Conservation (phyloP, 1,140 invertebrate genomes). For the Trissolcus basalis region DNA sequence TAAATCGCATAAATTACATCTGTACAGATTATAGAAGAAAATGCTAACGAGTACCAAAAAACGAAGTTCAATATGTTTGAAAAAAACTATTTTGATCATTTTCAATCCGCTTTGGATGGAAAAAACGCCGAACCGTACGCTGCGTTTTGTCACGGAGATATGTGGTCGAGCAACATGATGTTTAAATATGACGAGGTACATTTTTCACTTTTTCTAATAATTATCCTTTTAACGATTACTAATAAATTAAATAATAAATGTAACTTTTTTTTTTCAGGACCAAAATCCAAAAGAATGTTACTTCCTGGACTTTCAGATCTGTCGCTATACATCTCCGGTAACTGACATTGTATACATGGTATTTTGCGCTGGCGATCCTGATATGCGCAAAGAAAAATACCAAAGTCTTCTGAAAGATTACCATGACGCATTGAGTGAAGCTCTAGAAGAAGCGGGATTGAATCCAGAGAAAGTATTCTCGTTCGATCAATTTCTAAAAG, state of each 20-base stretch:
- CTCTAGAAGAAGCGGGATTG: slow-evolving; percentile 60
- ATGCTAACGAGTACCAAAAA: slow-evolving; percentile 29
- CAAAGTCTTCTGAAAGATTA: slow-evolving; percentile 73
- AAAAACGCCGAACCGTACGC: slow-evolving; percentile 58
- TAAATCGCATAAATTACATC: too few relatives aligned
- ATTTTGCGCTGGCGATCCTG: slow-evolving; percentile 73
- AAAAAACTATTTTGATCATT: slow-evolving; percentile 13
- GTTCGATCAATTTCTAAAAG: slow-evolving; percentile 51
- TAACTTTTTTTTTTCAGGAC: slow-evolving; percentile 14
- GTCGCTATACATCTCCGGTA: slow-evolving; percentile 73
- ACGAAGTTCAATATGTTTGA: slow-evolving; percentile 31
- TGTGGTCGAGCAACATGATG: slow-evolving; percentile 67
- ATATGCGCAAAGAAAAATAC: slow-evolving; percentile 70
- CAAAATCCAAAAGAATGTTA: slow-evolving; percentile 65
- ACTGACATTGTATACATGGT: slow-evolving; percentile 78
- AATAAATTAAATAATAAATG: not conserved
- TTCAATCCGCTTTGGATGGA: slow-evolving; percentile 21
- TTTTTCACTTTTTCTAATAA: slow-evolving; percentile 2
- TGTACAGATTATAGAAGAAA: slow-evolving; percentile 42
- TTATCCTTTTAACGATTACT: not conserved
- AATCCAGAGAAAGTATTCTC: slow-evolving; percentile 61
- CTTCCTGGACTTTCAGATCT: slow-evolving; percentile 77
- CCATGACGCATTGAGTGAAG: slow-evolving; percentile 68
- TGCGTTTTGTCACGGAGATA: slow-evolving; percentile 66
- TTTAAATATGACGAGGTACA: slow-evolving; percentile 62